These are phyloP conservation scores for Lasiommata megera DNA, from an alignment of 2,888 invertebrate species.

Conservation along the genomic window DNA sequence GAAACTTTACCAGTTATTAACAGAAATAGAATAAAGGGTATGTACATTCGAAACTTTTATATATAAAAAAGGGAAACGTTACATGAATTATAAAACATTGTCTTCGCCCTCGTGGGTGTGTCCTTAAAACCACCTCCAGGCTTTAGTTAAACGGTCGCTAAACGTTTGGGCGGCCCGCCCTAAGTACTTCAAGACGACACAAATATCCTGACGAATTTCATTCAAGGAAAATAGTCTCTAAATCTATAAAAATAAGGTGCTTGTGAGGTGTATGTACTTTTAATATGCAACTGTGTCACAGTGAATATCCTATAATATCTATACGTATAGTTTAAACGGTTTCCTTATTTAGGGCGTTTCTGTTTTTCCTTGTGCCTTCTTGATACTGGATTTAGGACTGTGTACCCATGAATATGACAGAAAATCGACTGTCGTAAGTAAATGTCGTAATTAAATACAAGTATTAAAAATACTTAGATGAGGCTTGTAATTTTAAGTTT, in stretches of 20 bases:
- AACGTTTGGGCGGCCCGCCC: conserved; percentile 82
- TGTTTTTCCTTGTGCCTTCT: conserved; percentile 20
- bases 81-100: conserved; percentile 18
- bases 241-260: conserved; percentile 32
- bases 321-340: conserved; percentile 69
- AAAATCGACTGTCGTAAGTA: no score
- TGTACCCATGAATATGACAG: not conserved
- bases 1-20: no score
- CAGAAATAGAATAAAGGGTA: no score
- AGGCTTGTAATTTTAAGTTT: no score
- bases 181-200: conserved; percentile 56
- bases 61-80: not conserved
- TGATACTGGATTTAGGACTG: not conserved
- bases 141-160: conserved; percentile 77
- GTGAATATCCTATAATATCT: conserved; percentile 51
- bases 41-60: no score
- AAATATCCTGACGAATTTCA: conserved; percentile 38
- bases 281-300: conserved; percentile 54
- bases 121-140: conserved; percentile 60
- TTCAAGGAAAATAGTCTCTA: conserved; percentile 45
- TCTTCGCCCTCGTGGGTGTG: conserved; percentile 67
- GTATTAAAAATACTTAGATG: no score
- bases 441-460: no score
- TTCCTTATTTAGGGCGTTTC: conserved; percentile 64
- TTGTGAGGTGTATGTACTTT: conserved; percentile 20